Evolutionary conservation across 2,113 vertebrate species (phyloP), one percentile per base, ranked within the genome.

Genomic region (Argyrosomus japonicus): DNA sequence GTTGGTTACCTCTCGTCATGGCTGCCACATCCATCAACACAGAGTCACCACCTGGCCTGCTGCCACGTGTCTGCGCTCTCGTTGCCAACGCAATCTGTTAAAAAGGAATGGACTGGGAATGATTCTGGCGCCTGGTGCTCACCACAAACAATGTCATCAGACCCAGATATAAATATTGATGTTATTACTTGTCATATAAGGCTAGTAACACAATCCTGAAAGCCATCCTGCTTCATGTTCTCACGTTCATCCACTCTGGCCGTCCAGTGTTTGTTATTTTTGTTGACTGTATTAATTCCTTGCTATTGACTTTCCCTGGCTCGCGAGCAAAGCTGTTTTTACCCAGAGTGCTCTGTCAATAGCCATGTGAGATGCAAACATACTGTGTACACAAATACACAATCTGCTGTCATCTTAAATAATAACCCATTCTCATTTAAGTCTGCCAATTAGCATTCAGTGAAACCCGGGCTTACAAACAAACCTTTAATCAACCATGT

Each of bases 21-120:
- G 79, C 82, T 81, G 86, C 79, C 84, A 86, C 91, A 94, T 95
- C 88, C 87, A 90, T 95, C 94, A 95, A 67, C 29, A 10, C 72
- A 29, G 87, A 92, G 93, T 92, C 93, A 87, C 81, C 86, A 90
- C 92, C 81, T 87, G 87, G 90, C 85, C 83, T 54, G 80, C 87
- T 83, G 88, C 89, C 91, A 93, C 60, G 67, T 89, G 88, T 84
- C 85, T 90, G 81, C 71, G 27, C 75, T 87, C 74, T 91, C 85
- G 84, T 80, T 92, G 83, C 81, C 84, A 72, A 70, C 54, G 32
- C 91, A 88, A 91, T 88, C 88, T 85, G 88, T 91, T 93, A 71
- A 85, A 86, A 88, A 89, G 58, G 70, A 90, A 92, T 90, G 57
- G 77, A 82, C 73, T 48, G 78, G 70, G 83, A 86, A 75, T 77